Percentiles rank a stretch among this genome's conserved stretches.
Evolutionary conservation across 30 jellyfish, hydroid and myxozoan genomes (phyloP).

Genomic region (Hydra vulgaris): DNA sequence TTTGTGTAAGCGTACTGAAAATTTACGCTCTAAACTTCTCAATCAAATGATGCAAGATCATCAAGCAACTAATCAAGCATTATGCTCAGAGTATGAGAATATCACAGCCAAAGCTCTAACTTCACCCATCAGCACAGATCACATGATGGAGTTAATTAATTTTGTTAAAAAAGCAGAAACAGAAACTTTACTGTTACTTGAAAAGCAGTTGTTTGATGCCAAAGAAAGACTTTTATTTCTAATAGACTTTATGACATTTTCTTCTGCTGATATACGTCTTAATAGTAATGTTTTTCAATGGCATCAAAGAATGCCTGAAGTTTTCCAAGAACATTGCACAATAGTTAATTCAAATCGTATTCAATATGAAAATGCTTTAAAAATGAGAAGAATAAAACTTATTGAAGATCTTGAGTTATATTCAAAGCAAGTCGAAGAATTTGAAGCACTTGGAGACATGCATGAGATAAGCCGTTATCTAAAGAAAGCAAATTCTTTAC

Average conservation of each 20-base stretch:
- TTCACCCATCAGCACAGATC: slow-evolving; percentile 88
- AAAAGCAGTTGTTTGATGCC: slow-evolving; percentile 47
- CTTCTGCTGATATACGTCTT: slow-evolving; percentile 88
- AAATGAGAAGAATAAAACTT: slow-evolving; percentile 76
- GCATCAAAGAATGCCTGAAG: slow-evolving; percentile 98
- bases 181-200: slow-evolving; percentile 71
- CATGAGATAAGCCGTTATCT: slow-evolving; percentile 71
- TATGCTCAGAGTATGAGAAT: slow-evolving; percentile 75
- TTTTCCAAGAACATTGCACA: slow-evolving; percentile 84
- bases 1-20: slow-evolving; percentile 73
- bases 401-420: slow-evolving; percentile 91
- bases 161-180: slow-evolving; percentile 73
- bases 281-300: slow-evolving; percentile 85
- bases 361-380: slow-evolving; percentile 83
- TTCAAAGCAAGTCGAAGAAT: slow-evolving; percentile 86
- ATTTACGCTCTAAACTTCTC: slow-evolving; percentile 45
- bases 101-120: slow-evolving; percentile 93
- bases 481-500: slow-evolving; percentile 88
- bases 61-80: slow-evolving; percentile 48
- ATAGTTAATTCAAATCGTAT: slow-evolving; percentile 53
- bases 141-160: slow-evolving; percentile 73
- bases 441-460: slow-evolving; percentile 93
- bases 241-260: slow-evolving; percentile 78
- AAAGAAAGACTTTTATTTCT: slow-evolving; percentile 59
- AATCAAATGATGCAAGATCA: slow-evolving; percentile 88